A percentile compares a stretch with the other conserved stretches of the same genome.
phyloP scores from a whole-genome alignment of 2,113 vertebrate species.

The Rana temporaria region DNA sequence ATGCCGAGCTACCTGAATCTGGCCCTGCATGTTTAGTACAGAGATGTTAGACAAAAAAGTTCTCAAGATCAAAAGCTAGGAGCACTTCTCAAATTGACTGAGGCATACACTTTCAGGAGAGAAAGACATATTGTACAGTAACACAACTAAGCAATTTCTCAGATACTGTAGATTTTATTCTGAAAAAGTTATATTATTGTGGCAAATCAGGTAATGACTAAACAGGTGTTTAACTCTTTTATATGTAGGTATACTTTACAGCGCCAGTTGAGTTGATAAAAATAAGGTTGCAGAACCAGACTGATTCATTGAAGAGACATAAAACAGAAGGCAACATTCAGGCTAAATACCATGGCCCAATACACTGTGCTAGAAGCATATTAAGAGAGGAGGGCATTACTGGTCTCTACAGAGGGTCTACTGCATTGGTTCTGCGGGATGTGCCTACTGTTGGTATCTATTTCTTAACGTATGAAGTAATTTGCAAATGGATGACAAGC shows the following conservation, averaged over 20 bases:
- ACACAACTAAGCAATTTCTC: too few species aligned
- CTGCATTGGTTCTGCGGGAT: constrained; percentile 77
- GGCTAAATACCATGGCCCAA: constrained; percentile 70
- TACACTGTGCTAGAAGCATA: constrained; percentile 74
- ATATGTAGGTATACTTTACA: constrained; percentile 68
- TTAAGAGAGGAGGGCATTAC: constrained; percentile 72
- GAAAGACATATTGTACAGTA: too few species aligned
- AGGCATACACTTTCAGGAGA: too few species aligned
- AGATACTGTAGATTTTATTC: background rate
- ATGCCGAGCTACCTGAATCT: too few species aligned
- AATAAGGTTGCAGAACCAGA: constrained; percentile 83
- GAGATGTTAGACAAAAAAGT: too few species aligned
- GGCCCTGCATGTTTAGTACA: too few species aligned
- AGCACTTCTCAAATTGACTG: too few species aligned
- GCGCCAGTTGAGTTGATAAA: constrained; percentile 84
- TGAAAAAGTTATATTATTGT: background rate
- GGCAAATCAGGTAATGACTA: background rate
- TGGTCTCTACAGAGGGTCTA: constrained; percentile 77
- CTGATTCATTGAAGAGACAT: background rate
- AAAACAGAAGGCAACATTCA: background rate
- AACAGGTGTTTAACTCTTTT: background rate
- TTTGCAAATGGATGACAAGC: constrained; percentile 67
- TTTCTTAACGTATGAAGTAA: constrained; percentile 77
- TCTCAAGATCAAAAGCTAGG: too few species aligned
- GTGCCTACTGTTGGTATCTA: constrained; percentile 78